Conservation (phyloP, 2,113 vertebrate species). For the Saccopteryx bilineata region DNA sequence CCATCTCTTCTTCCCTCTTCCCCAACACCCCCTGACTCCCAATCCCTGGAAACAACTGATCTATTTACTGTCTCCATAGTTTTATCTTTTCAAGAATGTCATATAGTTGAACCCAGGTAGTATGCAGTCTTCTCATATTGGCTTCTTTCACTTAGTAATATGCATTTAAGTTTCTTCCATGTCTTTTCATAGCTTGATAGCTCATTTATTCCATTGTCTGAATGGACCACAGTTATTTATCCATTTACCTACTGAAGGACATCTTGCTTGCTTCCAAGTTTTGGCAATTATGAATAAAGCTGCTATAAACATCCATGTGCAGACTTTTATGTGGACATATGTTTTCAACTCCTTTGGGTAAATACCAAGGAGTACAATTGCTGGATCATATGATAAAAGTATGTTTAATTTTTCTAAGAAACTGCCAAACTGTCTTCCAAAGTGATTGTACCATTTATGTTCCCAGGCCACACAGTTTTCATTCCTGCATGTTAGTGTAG, state of each 20-base stretch:
- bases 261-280: neutral
- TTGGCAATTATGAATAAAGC: constrained; percentile 7
- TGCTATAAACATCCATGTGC: neutral
- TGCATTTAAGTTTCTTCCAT: neutral
- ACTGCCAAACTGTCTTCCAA: neutral
- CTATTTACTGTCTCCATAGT: neutral
- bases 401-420: constrained; percentile 32
- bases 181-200: neutral
- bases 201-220: constrained; percentile 7
- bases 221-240: neutral
- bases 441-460: neutral
- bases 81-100: neutral
- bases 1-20: neutral
- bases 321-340: constrained; percentile 1
- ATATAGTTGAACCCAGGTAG: neutral
- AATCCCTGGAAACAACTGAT: neutral
- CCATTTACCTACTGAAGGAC: neutral
- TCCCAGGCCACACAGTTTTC: neutral
- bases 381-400: neutral
- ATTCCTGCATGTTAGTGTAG: neutral
- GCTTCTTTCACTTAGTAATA: neutral
- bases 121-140: neutral
- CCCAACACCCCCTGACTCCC: no score
- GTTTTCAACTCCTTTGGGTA: neutral
- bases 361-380: neutral